phyloP scores from a whole-genome alignment of 2,888 invertebrate species.

The Tetropium fuscum region DNA sequence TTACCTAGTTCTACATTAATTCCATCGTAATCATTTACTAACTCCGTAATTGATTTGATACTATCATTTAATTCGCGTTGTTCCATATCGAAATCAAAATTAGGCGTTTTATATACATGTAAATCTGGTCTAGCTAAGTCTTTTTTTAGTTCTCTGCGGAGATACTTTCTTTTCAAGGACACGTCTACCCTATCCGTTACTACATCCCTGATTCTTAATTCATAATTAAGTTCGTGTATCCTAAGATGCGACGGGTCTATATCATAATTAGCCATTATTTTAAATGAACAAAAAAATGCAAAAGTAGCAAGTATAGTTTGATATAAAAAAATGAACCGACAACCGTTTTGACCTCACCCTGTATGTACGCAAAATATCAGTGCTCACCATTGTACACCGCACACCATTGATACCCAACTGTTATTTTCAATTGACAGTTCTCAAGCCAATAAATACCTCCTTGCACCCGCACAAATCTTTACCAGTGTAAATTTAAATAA shows the following conservation, averaged over 20 bases:
- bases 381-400: no score
- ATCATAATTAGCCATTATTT: constrained; percentile 1
- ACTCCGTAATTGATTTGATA: constrained; percentile 6
- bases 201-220: constrained; percentile 7
- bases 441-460: no score
- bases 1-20: constrained; percentile 1
- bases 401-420: no score
- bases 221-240: constrained; percentile 17
- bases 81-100: neutral
- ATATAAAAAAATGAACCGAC: no score
- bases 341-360: no score
- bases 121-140: constrained; percentile 4
- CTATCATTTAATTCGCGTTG: constrained; percentile 12
- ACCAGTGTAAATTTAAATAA: no score
- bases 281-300: no score
- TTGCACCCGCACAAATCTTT: no score
- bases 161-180: constrained; percentile 6
- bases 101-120: neutral
- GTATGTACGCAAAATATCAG: no score
- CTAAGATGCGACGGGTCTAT: neutral
- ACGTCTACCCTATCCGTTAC: constrained; percentile 6
- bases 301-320: no score
- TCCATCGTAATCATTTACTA: constrained; percentile 20
- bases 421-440: no score
- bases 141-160: constrained; percentile 18